These are phyloP conservation scores for Cochlearius cochlearius DNA, from an alignment of 2,113 vertebrate genomes.

Conservation along the genomic window DNA sequence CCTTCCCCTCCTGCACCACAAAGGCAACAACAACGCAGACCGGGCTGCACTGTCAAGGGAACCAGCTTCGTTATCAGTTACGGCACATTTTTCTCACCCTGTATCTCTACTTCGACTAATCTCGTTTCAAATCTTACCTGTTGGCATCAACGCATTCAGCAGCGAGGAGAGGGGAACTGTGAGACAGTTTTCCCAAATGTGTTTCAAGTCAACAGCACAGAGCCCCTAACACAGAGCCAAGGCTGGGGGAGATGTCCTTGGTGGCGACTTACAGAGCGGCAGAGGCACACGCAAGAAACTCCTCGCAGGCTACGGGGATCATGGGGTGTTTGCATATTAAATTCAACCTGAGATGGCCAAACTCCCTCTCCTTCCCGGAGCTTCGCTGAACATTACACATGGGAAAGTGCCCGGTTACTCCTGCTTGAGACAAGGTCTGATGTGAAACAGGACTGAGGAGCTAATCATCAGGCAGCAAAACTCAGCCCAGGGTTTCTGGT, in stretches of 20 bases:
- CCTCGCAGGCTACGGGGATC: neutral
- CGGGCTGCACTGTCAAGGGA: neutral
- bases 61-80: neutral
- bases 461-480: neutral
- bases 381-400: neutral
- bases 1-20: neutral
- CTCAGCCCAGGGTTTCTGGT: neutral
- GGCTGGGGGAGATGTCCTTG: neutral
- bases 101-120: neutral
- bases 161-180: neutral
- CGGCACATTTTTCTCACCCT: neutral
- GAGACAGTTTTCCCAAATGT: neutral
- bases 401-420: neutral
- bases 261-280: neutral
- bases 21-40: neutral
- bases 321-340: neutral
- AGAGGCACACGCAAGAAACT: neutral
- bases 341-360: neutral
- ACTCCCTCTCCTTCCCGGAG: neutral
- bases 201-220: neutral
- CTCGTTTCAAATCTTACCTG: neutral
- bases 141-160: neutral
- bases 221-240: neutral
- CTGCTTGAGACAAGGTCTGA: neutral
- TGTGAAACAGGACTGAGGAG: neutral